These are phyloP conservation scores for Cantharis rufa DNA, from an alignment of 2,888 invertebrate species.

Conservation along the genomic window DNA sequence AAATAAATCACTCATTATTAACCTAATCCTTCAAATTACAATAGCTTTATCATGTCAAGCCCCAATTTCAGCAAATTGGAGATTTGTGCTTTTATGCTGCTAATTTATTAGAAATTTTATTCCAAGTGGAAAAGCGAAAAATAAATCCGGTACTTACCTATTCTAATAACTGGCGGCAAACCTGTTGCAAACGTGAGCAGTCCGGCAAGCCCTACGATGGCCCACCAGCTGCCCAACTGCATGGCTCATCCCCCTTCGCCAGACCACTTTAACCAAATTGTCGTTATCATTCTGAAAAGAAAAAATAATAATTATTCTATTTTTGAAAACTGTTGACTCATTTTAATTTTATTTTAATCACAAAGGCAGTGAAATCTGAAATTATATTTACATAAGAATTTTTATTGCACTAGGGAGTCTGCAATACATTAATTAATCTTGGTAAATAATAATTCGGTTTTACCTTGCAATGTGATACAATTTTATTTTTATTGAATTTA, in stretches of 20 bases:
- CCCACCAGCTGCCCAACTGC: slow-evolving; percentile 49
- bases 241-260: slow-evolving; percentile 49
- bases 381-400: too few species aligned
- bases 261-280: slow-evolving; percentile 27
- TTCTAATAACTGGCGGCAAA: slow-evolving; percentile 53
- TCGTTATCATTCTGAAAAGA: slow-evolving; percentile 5
- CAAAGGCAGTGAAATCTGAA: too few species aligned
- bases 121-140: background rate
- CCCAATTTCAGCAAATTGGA: background rate
- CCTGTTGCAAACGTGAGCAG: slow-evolving; percentile 47
- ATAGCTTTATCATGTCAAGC: background rate
- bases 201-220: slow-evolving; percentile 47
- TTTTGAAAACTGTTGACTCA: too few species aligned
- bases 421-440: too few species aligned
- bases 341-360: background rate
- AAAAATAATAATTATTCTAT: too few species aligned
- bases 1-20: background rate
- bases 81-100: background rate
- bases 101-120: background rate
- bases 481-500: too few species aligned
- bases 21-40: background rate
- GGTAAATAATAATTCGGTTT: too few species aligned
- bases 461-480: too few species aligned
- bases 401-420: too few species aligned
- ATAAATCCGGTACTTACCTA: slow-evolving; percentile 45